Percentiles rank a stretch among this genome's conserved stretches.
phyloP scores from a whole-genome alignment of 2,113 vertebrate genomes.

The Balaeniceps rex region DNA sequence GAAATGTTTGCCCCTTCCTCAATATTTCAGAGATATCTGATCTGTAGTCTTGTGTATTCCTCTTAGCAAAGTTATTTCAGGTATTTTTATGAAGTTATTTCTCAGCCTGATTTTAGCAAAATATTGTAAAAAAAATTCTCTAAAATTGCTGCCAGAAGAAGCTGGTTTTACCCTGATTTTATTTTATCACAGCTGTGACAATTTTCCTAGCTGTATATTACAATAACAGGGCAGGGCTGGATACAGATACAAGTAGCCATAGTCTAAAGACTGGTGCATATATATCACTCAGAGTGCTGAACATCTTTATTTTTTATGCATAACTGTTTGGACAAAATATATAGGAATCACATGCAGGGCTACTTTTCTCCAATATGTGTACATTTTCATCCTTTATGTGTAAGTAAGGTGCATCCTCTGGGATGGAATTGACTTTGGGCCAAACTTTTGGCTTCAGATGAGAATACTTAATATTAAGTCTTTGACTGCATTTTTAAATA shows the following conservation, averaged over 20 bases:
- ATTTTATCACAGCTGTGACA: background rate
- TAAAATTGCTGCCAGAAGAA: background rate
- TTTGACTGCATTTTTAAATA: background rate
- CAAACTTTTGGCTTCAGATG: background rate
- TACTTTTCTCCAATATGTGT: background rate
- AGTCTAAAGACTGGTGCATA: background rate
- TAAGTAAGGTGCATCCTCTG: background rate
- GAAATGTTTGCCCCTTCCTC: background rate
- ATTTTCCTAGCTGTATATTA: background rate
- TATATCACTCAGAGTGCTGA: background rate
- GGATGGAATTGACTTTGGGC: background rate
- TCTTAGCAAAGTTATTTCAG: background rate
- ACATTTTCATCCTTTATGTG: background rate
- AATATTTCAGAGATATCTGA: background rate
- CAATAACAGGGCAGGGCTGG: background rate
- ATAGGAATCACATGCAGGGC: background rate
- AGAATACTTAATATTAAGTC: background rate
- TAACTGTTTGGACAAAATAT: background rate
- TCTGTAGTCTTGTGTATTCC: background rate
- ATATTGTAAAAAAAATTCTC: background rate
- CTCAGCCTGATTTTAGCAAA: background rate
- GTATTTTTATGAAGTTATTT: background rate
- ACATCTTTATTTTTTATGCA: background rate
- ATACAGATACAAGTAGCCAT: background rate
- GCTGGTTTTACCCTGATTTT: background rate